Evolutionary conservation across 2,797 vertebrate genomes (phyloP).

Genomic region (Pipistrellus pygmaeus): DNA sequence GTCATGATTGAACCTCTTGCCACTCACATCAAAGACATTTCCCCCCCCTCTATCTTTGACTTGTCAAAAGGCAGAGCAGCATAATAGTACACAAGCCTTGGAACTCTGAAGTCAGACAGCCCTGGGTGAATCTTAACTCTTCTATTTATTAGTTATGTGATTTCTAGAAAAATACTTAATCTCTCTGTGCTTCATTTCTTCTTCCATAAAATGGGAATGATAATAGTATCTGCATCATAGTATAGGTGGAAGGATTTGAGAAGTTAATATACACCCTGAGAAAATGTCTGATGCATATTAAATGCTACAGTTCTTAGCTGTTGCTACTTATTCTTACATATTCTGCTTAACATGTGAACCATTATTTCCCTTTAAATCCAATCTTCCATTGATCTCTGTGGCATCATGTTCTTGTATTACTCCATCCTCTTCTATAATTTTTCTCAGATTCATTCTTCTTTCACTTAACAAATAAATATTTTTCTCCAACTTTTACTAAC

Average conservation of each 20-base stretch:
- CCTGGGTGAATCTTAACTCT: neutral
- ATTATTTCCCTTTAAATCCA: neutral
- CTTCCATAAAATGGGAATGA: neutral
- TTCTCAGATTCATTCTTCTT: neutral
- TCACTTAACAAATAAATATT: neutral
- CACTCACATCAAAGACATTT: neutral
- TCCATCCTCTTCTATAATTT: neutral
- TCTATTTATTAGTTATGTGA: neutral
- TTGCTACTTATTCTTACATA: neutral
- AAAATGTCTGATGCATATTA: neutral
- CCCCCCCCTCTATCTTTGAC: slow-evolving; percentile 12
- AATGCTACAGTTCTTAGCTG: neutral
- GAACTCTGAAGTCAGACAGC: neutral
- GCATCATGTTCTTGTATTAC: neutral
- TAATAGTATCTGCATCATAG: neutral
- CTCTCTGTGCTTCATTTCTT: neutral
- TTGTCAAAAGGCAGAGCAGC: neutral
- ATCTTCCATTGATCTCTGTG: neutral
- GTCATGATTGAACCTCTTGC: neutral
- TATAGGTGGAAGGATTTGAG: neutral
- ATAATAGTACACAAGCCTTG: neutral
- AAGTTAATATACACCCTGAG: neutral
- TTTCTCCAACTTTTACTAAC: neutral
- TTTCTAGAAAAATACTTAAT: neutral
- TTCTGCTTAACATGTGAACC: neutral